phyloP scores from a whole-genome alignment of 2,113 vertebrate species.

The Sebastes schlegelii region DNA sequence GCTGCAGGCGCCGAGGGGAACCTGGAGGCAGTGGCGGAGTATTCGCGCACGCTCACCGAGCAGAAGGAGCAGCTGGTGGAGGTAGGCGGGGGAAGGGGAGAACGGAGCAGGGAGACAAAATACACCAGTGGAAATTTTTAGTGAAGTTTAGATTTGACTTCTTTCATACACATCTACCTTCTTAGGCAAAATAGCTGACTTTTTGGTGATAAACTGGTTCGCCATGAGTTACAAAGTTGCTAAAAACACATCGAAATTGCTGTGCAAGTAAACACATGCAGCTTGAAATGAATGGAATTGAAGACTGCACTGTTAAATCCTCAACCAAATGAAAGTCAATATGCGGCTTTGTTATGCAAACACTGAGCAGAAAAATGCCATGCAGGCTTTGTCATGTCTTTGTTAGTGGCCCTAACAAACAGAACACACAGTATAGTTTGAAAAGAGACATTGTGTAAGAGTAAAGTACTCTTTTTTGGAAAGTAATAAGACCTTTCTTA shows the following conservation, averaged over 20 bases:
- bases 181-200: background rate
- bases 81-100: slow-evolving; percentile 80
- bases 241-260: slow-evolving; percentile 1
- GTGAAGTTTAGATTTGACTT: background rate
- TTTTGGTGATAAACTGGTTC: background rate
- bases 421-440: background rate
- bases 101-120: background rate
- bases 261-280: background rate
- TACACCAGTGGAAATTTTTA: background rate
- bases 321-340: slow-evolving; percentile 7
- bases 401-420: slow-evolving; percentile 1
- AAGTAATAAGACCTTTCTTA: background rate
- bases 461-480: background rate
- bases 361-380: slow-evolving; percentile 13
- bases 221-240: background rate
- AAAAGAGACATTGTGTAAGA: background rate
- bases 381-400: slow-evolving; percentile 5
- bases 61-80: slow-evolving; percentile 97
- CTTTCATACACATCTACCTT: background rate
- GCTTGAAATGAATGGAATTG: slow-evolving; percentile 1
- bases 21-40: slow-evolving; percentile 93
- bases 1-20: slow-evolving; percentile 92
- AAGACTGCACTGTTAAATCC: background rate
- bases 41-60: slow-evolving; percentile 92
- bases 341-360: slow-evolving; percentile 19